phyloP scores from a whole-genome alignment of 2,113 vertebrate genomes.

The Tragulus kanchil region DNA sequence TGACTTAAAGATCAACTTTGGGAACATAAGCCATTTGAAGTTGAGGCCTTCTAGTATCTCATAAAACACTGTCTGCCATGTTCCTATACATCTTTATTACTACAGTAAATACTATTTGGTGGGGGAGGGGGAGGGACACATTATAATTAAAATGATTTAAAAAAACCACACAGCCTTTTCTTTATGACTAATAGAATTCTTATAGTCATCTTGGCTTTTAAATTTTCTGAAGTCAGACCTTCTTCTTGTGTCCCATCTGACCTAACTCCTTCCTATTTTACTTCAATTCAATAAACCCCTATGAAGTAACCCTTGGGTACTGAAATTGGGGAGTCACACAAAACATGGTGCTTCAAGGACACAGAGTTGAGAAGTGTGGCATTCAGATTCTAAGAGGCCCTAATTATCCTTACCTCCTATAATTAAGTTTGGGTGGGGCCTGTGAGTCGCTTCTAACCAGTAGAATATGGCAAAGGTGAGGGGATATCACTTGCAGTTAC shows the following conservation, averaged over 20 bases:
- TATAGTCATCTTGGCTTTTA: conserved; percentile 10
- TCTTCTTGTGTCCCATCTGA: background rate
- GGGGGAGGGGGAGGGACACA: conserved; percentile 20
- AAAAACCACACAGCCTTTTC: background rate
- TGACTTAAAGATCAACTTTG: conserved; percentile 56
- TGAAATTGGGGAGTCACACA: background rate
- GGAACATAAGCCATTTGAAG: conserved; percentile 38
- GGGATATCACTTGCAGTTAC: background rate
- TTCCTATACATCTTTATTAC: background rate
- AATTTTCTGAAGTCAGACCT: background rate
- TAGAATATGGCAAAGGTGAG: background rate
- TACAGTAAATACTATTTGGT: background rate
- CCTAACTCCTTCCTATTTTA: background rate
- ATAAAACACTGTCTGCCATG: background rate
- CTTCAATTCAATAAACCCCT: conserved; percentile 10
- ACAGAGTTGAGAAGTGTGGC: background rate
- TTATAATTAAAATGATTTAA: conserved; percentile 1
- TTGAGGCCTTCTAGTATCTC: background rate
- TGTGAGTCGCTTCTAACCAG: background rate
- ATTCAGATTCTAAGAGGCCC: background rate
- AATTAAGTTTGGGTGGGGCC: background rate
- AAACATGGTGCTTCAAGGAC: background rate
- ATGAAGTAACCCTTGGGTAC: background rate
- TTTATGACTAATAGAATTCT: conserved; percentile 44
- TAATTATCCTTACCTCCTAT: background rate